Evolutionary conservation across 2,797 vertebrate species (phyloP), one percentile per base, ranked within the genome.

Genomic region (Trachurus trachurus): DNA sequence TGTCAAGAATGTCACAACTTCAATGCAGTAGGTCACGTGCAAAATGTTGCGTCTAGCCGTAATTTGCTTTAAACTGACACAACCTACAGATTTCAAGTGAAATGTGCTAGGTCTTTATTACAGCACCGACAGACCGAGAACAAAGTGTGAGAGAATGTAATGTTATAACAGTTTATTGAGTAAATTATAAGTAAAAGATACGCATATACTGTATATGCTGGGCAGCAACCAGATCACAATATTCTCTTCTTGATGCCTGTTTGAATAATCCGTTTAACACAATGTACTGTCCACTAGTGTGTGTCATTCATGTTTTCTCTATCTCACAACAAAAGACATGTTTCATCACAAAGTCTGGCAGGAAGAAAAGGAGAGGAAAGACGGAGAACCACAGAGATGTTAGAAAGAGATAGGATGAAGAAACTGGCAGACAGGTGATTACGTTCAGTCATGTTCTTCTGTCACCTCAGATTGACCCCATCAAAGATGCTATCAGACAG

Each of bases 391-490:
- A 37, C n/a, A 78, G 39, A 75, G 13, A 73, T 85, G 56, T 64
- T 63, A 44, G 40, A 74, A 45, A 75, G 34, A 64, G 49, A 73
- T 17, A 13, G 19, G n/a, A 37, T 63, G 64, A 54, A 61, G 37
- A 79, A 68, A 60, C 9, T 21, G 21, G 45, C 22, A 65, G 64
- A 57, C 64, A 67, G 59, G 63, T 73, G 57, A 81, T 74, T 64
- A 54, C 4, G 60, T 65, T 61, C 31, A 57, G 19, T 69, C 57
- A 63, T 78, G 65, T 74, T 77, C 68, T 31, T 42, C 15, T 0
- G 16, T 77, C 58, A 85, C 59, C 66, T 78, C 42, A 47, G 40
- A 22, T 22, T 81, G 70, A 85, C 67, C 75, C 50, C 3, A 40
- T 68, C 70, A 81, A 70, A 83, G 45, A 53, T 0, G 0, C n/a